Conservation (phyloP, 2,888 invertebrate genomes). For the Tridacna crocea region DNA sequence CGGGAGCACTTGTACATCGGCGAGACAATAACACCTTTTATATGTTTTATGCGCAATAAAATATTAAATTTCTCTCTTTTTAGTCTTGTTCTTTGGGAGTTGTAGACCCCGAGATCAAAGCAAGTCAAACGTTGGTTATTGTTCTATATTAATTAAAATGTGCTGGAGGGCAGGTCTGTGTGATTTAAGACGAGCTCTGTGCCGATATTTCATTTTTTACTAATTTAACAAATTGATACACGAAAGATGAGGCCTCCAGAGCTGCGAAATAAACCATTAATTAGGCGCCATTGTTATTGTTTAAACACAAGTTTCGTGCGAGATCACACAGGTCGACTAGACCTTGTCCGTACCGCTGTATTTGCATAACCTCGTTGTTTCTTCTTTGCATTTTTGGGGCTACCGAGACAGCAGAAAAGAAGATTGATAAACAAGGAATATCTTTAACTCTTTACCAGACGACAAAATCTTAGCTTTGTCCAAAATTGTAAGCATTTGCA, state of each 20-base stretch:
- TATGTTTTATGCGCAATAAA: constrained; percentile 51
- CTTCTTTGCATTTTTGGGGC: constrained; percentile 7
- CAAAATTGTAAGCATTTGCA: too few relatives aligned
- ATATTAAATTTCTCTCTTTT: constrained; percentile 46
- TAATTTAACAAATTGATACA: constrained; percentile 57
- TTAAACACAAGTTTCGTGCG: constrained; percentile 34
- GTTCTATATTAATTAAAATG: constrained; percentile 51
- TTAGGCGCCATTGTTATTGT: constrained; percentile 49
- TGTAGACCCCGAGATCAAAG: constrained; percentile 53
- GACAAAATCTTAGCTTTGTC: too few relatives aligned
- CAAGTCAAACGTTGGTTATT: constrained; percentile 25
- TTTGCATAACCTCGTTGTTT: constrained; percentile 29
- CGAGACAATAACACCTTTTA: constrained; percentile 37
- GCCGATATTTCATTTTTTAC: constrained; percentile 57
- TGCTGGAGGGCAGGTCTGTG: constrained; percentile 37
- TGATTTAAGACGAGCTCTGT: constrained; percentile 44
- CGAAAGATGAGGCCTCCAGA: constrained; percentile 29
- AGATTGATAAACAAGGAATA: too few relatives aligned
- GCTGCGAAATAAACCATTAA: constrained; percentile 29
- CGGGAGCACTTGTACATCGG: constrained; percentile 21
- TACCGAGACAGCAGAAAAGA: too few relatives aligned
- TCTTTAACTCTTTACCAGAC: too few relatives aligned
- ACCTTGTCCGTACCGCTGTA: not conserved
- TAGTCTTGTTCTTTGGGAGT: constrained; percentile 24
- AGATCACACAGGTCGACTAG: constrained; percentile 20